Base-by-base conservation (phyloP, 2,888 invertebrate genomes). In the Octonoba sinensis region DNA sequence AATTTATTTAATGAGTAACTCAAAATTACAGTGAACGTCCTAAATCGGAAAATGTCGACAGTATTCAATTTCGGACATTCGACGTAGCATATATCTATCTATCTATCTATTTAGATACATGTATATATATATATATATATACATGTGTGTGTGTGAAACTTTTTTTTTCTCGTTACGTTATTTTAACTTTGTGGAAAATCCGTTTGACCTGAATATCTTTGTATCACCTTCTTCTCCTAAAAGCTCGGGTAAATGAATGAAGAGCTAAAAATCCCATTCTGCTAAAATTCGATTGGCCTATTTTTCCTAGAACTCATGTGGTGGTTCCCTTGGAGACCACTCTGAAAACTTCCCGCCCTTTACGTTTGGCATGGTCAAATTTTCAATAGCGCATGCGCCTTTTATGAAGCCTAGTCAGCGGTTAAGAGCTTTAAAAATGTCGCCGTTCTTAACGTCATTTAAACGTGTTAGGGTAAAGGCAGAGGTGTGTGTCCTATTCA, bases 271-370 rank as follows among this genome's bases (percentile, higher is more conserved):
- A 36, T 36, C 36, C 36, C 36, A 36, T 60, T 57, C 27, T 67
- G 75, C 66, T 75, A 59, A 36, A 60, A 66, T 46, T 20, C 67
- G 67, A 67, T 75, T 75, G 75, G 75, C 75, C 75, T 49, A 75
- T 57, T 75, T n/a, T 75, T 44, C n/a, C 49, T 18, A 16, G 24
- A 20, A 60, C 46, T 15, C 46, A 46, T 22, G 15, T 27, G 18
- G 22, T n/a, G 36, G 66, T 75, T 60, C 36, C 67, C 66, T 22
- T 46, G 75, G 47, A 24, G 24, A 66, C 67, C 20, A n/a, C 20
- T 36, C 59, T 36, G 12, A 60, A 60, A 67, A 75, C 66, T 75
- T 75, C 67, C 75, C 75, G 67, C 67, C 75, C 57, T 22, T n/a
- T 13, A 27, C 56, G 47, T 27, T 22, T 16, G 18, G 27, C 51